Evolutionary conservation across 2,888 invertebrate genomes (phyloP).

Genomic region (Aelia acuminata): DNA sequence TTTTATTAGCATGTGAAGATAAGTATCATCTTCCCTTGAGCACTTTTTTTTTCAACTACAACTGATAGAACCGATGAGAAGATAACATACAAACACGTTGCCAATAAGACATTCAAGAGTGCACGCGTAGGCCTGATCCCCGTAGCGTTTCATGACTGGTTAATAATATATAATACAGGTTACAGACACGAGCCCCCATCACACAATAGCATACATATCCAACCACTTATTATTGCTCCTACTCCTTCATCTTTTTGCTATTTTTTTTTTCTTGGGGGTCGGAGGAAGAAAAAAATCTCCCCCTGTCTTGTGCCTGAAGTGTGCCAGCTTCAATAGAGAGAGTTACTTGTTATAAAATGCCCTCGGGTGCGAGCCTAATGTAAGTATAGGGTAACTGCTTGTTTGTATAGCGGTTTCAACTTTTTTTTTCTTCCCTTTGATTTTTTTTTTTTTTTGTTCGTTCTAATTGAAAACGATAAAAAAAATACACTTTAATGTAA

Average conservation of each 20-base stretch:
- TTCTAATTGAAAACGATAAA: background rate
- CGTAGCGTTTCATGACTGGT: background rate
- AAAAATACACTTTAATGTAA: no score
- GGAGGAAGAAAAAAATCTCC: background rate
- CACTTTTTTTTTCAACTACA: background rate
- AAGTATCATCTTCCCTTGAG: no score
- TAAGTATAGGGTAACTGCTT: slow-evolving; percentile 26
- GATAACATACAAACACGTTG: background rate
- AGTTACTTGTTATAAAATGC: slow-evolving; percentile 19
- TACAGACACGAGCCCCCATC: background rate
- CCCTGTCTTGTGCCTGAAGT: slow-evolving; percentile 30
- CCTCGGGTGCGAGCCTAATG: background rate
- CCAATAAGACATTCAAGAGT: background rate
- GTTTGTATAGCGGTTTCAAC: background rate
- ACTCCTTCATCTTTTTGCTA: slow-evolving; percentile 21
- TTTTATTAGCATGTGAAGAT: no score
- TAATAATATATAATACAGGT: slow-evolving; percentile 19
- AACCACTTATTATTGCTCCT: slow-evolving; percentile 10
- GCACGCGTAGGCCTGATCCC: background rate
- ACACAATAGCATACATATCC: background rate
- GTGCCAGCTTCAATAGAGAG: slow-evolving; percentile 28
- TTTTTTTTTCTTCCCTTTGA: background rate
- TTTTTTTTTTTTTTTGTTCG: background rate
- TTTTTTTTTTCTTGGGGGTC: slow-evolving; percentile 1
- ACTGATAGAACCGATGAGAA: background rate